Base-by-base conservation (phyloP, 1,140 invertebrate genomes). In the Oedothorax gibbosus region DNA sequence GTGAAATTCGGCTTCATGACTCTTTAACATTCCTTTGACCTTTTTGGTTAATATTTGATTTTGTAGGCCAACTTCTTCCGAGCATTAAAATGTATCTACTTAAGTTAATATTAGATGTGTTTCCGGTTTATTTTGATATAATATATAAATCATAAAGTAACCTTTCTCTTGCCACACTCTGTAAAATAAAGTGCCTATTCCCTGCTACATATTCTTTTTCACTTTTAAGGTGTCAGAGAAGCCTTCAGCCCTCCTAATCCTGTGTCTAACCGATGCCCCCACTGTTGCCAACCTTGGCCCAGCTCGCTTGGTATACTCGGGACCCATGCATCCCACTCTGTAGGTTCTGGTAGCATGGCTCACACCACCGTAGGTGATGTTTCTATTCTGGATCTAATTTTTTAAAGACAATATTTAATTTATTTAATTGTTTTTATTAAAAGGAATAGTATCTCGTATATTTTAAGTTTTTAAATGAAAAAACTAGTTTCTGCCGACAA, bases 301-400 rank as follows among this genome's bases (percentile, higher is more conserved):
- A 60, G 57, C 8, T 35, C 57, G 14, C 18, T 76, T 1, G 66
- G 60, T 35, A n/a, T 75, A 10, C 56, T 72, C 18, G 72, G 72
- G n/a, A 84, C 21, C 68, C 81, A 84, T n/a, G 11, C 35, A 5
- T 18, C 68, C 53, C 66, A 66, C 21, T 53, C 60, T 76, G 71
- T 84, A 84, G 81, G 81, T 84, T 84, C 81, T 84, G 81, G 81
- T 84, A 84, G 72, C 81, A 56, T 75, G 72, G 72, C 81, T 76
- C 81, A 76, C 81, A 73, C 71, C 71, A 75, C 81, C 81, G 81
- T 84, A 84, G 81, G 81, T 84, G 81, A 84, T 84, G 81, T 84
- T 84, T 84, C 72, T 64, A 72, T 84, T 73, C 53, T 73, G 62
- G 69, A 71, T 54, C 53, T 65, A 64, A 60, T 18, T 71, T 81